phyloP scores from a whole-genome alignment of 2,113 vertebrate species.

The Emydura subglobosa region DNA sequence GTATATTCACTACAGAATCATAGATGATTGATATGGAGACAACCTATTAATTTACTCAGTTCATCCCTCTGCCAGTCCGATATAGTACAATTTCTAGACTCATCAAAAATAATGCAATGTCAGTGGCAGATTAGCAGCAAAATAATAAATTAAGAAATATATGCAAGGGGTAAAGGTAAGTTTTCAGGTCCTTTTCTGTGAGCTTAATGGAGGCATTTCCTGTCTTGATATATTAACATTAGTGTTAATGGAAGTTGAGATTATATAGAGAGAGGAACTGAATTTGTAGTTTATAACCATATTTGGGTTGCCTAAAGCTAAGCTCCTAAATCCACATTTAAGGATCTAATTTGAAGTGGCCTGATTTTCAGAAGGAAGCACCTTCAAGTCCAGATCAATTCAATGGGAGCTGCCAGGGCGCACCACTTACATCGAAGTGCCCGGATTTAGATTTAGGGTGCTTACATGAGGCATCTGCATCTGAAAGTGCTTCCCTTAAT shows the following conservation, averaged over 20 bases:
- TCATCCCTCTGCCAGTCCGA: background rate
- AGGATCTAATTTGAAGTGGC: too few relatives aligned
- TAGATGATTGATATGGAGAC: background rate
- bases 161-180: background rate
- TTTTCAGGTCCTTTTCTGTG: background rate
- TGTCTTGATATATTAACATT: background rate
- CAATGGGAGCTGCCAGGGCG: fast-evolving
- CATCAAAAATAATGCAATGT: background rate
- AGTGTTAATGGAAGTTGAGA: background rate
- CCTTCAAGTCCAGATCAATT: background rate
- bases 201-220: background rate
- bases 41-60: background rate
- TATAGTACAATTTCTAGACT: background rate
- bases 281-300: fast-evolving
- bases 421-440: background rate
- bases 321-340: background rate
- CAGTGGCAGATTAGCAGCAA: background rate
- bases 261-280: background rate
- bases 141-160: background rate
- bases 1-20: background rate
- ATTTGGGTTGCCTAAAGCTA: background rate
- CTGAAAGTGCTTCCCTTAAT: fast-evolving
- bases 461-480: background rate
- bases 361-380: background rate
- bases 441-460: background rate